Conservation (phyloP, 1,140 invertebrate species). For the Ditylenchus dipsaci region DNA sequence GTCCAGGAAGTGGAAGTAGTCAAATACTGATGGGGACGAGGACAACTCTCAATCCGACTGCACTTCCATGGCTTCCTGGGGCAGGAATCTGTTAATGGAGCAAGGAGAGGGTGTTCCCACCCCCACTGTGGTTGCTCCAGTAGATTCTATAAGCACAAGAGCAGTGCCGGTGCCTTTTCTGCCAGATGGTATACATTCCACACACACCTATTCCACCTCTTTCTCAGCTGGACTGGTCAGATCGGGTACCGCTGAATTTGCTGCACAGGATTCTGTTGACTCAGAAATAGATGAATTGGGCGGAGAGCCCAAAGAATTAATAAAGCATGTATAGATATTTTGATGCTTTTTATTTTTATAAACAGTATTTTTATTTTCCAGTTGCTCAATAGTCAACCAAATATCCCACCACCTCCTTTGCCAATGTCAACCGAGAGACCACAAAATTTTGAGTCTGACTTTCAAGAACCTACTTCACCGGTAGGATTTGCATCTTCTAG, state of each 20-base stretch:
- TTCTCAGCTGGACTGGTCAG: background rate
- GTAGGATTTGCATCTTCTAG: constrained; percentile 1
- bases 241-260: background rate
- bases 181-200: background rate
- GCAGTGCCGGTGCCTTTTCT: constrained; percentile 13
- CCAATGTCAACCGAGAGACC: background rate
- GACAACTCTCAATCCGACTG: constrained; percentile 32
- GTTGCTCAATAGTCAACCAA: background rate
- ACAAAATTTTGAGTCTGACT: background rate
- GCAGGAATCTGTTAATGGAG: constrained; percentile 37
- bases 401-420: background rate
- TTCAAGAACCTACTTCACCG: background rate
- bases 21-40: background rate
- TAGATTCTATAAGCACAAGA: constrained; percentile 42
- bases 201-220: background rate
- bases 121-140: constrained; percentile 22
- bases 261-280: too few relatives aligned
- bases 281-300: too few relatives aligned
- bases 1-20: background rate
- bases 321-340: too few relatives aligned
- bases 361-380: too few relatives aligned
- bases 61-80: constrained; percentile 47
- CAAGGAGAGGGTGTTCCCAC: constrained; percentile 15
- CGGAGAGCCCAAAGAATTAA: too few relatives aligned
- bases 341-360: too few relatives aligned